phyloP scores from a whole-genome alignment of 2,797 vertebrate species.

The Falco biarmicus region DNA sequence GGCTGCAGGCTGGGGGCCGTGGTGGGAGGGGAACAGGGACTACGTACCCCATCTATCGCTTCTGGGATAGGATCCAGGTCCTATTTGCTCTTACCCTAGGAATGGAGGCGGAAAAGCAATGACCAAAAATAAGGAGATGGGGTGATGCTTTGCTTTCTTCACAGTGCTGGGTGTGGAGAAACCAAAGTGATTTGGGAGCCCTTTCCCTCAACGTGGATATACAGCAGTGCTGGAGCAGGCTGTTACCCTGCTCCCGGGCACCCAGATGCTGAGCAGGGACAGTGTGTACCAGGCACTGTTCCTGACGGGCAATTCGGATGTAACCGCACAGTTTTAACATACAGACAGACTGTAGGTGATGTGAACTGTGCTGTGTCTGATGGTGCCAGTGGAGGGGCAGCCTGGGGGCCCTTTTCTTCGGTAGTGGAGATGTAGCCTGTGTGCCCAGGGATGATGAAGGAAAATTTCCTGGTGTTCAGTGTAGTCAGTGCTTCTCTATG shows the following conservation, averaged over 20 bases:
- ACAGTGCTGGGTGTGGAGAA: background rate
- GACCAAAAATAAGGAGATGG: background rate
- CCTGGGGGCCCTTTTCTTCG: background rate
- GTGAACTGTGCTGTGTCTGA: background rate
- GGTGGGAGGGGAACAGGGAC: background rate
- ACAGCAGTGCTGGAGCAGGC: background rate
- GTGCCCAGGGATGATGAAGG: background rate
- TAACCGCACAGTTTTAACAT: background rate
- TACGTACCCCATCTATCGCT: accelerated
- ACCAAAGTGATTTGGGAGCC: background rate
- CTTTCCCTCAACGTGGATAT: background rate
- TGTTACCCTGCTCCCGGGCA: background rate
- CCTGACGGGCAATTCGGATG: background rate
- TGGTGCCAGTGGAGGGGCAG: background rate
- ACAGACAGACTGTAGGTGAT: background rate
- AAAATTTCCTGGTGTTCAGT: background rate
- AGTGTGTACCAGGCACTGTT: background rate
- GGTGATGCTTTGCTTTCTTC: background rate
- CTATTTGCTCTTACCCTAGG: background rate
- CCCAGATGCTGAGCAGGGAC: accelerated
- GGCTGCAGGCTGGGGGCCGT: background rate
- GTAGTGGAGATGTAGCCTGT: background rate
- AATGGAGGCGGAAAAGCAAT: background rate
- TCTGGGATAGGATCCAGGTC: background rate
- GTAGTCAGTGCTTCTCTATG: background rate